These are phyloP conservation scores for Papilio demoleus DNA, from an alignment of 2,888 invertebrate genomes.

Conservation along the genomic window DNA sequence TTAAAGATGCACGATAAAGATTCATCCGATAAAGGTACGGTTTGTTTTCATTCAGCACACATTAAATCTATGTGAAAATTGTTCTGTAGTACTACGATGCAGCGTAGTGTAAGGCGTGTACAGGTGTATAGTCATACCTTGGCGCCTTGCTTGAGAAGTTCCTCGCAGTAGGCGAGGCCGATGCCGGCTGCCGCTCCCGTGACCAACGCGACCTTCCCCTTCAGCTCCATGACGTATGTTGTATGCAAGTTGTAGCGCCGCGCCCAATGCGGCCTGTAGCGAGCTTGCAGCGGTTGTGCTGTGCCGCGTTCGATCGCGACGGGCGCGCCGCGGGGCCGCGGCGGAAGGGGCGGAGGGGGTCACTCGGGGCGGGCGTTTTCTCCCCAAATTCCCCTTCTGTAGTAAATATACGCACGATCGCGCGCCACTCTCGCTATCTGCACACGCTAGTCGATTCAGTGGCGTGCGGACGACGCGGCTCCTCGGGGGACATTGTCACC, in stretches of 20 bases:
- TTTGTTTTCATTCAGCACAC: conserved; percentile 36
- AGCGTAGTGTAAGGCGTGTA: conserved; percentile 18
- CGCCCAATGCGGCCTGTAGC: conserved; percentile 62
- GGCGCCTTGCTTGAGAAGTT: conserved; percentile 88
- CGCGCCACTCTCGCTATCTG: conserved; percentile 62
- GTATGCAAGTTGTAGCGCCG: conserved; percentile 53
- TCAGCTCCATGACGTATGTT: conserved; percentile 85
- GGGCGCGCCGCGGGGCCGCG: conserved; percentile 50
- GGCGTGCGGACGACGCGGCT: conserved; percentile 47
- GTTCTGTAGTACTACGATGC: conserved; percentile 33
- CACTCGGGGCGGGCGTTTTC: conserved; percentile 53
- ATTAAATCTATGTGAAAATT: conserved; percentile 27
- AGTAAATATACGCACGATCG: conserved; percentile 76
- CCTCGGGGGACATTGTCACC: conserved; percentile 48
- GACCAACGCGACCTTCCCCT: conserved; percentile 88
- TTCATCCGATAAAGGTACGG: background rate
- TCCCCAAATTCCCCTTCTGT: conserved; percentile 67
- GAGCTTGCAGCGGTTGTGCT: conserved; percentile 59
- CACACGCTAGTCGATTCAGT: conserved; percentile 63
- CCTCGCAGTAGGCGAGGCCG: conserved; percentile 88
- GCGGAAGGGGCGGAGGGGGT: conserved; percentile 49
- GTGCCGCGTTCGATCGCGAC: conserved; percentile 73
- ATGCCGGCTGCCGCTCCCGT: conserved; percentile 90
- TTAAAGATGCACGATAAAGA: background rate
- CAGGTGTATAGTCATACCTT: conserved; percentile 80